A percentile compares a stretch with the other conserved stretches of the same genome.
These are phyloP conservation scores for Diplolepis rosae DNA, from an alignment of 2,888 invertebrate genomes.

Conservation along the genomic window DNA sequence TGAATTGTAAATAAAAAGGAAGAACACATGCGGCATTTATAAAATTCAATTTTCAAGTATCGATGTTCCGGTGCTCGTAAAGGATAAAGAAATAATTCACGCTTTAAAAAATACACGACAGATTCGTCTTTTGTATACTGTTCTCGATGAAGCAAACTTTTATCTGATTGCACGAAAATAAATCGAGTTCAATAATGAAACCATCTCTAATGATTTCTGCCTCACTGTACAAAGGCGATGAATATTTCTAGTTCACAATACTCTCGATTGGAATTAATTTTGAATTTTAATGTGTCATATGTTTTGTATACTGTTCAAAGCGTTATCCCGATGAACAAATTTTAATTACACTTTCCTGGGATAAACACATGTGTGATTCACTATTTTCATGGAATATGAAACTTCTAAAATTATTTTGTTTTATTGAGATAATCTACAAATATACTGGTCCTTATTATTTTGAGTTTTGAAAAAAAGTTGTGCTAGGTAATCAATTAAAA, in stretches of 20 bases:
- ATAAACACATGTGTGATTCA: slow-evolving; percentile 17
- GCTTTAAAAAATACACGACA: background rate
- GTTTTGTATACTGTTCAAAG: background rate
- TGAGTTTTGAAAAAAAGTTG: too few species aligned
- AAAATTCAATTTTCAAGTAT: background rate
- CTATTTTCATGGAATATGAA: too few species aligned
- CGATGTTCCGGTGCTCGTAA: background rate
- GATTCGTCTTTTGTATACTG: background rate
- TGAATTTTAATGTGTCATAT: background rate
- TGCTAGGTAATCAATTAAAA: too few species aligned
- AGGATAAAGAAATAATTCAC: background rate
- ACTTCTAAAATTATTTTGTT: too few species aligned
- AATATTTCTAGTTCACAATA: slow-evolving; percentile 1
- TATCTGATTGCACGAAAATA: slow-evolving; percentile 10
- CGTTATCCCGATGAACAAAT: background rate
- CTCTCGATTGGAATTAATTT: slow-evolving; percentile 7
- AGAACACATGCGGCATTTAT: background rate
- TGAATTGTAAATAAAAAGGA: background rate
- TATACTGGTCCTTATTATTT: too few species aligned
- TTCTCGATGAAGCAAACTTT: background rate
- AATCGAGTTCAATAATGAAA: slow-evolving; percentile 11
- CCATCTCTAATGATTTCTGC: background rate
- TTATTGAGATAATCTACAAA: too few species aligned
- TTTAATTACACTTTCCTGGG: background rate
- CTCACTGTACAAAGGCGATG: background rate